Conservation (phyloP, 2,888 invertebrate genomes). For the Melieria picta region DNA sequence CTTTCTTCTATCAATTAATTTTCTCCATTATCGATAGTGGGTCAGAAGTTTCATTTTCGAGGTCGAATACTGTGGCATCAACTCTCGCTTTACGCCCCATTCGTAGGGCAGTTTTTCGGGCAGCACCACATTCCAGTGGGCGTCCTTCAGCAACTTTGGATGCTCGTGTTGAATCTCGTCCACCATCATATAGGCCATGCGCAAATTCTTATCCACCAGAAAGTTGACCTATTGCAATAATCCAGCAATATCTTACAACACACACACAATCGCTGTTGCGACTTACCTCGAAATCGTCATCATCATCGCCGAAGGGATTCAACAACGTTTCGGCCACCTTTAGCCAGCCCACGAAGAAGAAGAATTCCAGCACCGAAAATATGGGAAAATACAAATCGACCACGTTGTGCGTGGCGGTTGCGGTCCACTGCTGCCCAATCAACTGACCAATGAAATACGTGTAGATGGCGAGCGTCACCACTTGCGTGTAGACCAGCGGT, state of each 20-base stretch:
- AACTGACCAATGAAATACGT: conserved; percentile 88
- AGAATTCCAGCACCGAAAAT: conserved; percentile 86
- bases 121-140: conserved; percentile 90
- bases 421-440: conserved; percentile 86
- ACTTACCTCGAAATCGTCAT: conserved; percentile 85
- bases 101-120: conserved; percentile 81
- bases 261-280: too few species aligned
- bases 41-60: too few species aligned
- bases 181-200: conserved; percentile 90
- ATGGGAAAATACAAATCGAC: conserved; percentile 88
- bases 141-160: conserved; percentile 84
- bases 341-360: conserved; percentile 89
- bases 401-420: conserved; percentile 49
- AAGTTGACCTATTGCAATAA: conserved; percentile 74
- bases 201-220: conserved; percentile 82
- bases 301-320: conserved; percentile 90
- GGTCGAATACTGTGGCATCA: too few species aligned
- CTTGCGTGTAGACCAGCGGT: conserved; percentile 85
- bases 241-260: too few species aligned
- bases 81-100: too few species aligned
- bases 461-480: conserved; percentile 87
- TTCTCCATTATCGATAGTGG: too few species aligned
- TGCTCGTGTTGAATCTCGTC: conserved; percentile 95
- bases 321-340: conserved; percentile 90
- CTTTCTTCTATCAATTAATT: too few species aligned